Evolutionary conservation across 2,113 vertebrate genomes (phyloP).

Genomic region (Nesoenas mayeri): DNA sequence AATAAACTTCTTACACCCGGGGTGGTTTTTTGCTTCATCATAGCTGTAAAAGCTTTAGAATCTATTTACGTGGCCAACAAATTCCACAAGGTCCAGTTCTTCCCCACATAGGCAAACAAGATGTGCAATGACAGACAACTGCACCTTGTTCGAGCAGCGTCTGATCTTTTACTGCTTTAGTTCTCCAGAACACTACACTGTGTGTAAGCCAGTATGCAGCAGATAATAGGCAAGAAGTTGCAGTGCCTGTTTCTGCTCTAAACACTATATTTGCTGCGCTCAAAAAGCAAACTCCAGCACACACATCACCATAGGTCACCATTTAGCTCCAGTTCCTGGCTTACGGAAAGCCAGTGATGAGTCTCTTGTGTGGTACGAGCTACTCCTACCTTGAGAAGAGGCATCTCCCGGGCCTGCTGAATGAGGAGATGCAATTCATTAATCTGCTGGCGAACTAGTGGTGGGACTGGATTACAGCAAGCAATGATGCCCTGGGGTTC

Average conservation of each 20-base stretch:
- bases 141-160: neutral
- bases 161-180: neutral
- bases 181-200: neutral
- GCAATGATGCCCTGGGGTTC: constrained; percentile 94
- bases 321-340: neutral
- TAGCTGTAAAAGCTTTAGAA: neutral
- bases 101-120: neutral
- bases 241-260: neutral
- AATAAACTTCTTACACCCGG: neutral
- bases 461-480: constrained; percentile 93
- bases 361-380: neutral
- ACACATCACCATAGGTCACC: neutral
- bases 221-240: neutral
- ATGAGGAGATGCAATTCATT: constrained; percentile 91
- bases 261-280: neutral
- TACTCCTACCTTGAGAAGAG: constrained; percentile 88
- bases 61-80: neutral
- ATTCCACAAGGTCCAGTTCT: neutral
- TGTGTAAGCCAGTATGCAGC: neutral
- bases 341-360: neutral
- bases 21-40: neutral
- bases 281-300: neutral
- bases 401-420: constrained; percentile 91
- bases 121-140: neutral
- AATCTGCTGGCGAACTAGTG: constrained; percentile 91